These are phyloP conservation scores for Crotalus helleri DNA, from an alignment of 2,113 vertebrate species.

Conservation along the genomic window DNA sequence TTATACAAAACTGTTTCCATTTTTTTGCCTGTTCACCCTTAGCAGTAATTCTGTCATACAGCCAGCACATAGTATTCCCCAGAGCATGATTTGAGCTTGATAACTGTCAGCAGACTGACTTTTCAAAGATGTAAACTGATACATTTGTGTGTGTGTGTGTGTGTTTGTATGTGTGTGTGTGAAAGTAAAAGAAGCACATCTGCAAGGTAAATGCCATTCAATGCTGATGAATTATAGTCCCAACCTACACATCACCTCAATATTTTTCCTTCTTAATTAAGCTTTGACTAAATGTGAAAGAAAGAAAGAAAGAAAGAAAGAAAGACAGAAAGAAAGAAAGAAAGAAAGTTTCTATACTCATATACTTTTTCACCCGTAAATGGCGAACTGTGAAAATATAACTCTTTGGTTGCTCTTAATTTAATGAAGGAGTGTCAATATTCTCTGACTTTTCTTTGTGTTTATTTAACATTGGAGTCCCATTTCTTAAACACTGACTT, in stretches of 20 bases:
- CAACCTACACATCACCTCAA: constrained; percentile 68
- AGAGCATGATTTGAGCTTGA: constrained; percentile 46
- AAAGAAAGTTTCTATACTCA: neutral
- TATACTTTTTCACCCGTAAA: neutral
- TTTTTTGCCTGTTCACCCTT: constrained; percentile 9
- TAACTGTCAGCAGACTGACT: constrained; percentile 68
- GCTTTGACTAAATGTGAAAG: constrained; percentile 61
- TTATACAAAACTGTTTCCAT: neutral
- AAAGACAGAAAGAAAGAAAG: no score
- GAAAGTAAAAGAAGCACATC: constrained; percentile 64
- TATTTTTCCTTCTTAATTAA: constrained; percentile 64
- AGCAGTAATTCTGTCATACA: constrained; percentile 3
- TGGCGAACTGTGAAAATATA: constrained; percentile 40
- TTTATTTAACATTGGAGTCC: constrained; percentile 45
- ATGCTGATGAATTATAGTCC: constrained; percentile 74
- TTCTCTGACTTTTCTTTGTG: constrained; percentile 46
- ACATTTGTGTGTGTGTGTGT: constrained; percentile 59
- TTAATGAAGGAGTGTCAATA: fast-evolving
- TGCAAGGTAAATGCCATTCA: constrained; percentile 68
- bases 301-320: neutral
- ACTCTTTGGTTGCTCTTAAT: constrained; percentile 20
- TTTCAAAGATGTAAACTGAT: constrained; percentile 77
- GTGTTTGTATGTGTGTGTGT: neutral
- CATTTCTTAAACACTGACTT: constrained; percentile 29
- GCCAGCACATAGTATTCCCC: constrained; percentile 59